Evolutionary conservation across 2,797 vertebrate genomes (phyloP).

Genomic region (Melanotaenia maccullochi): DNA sequence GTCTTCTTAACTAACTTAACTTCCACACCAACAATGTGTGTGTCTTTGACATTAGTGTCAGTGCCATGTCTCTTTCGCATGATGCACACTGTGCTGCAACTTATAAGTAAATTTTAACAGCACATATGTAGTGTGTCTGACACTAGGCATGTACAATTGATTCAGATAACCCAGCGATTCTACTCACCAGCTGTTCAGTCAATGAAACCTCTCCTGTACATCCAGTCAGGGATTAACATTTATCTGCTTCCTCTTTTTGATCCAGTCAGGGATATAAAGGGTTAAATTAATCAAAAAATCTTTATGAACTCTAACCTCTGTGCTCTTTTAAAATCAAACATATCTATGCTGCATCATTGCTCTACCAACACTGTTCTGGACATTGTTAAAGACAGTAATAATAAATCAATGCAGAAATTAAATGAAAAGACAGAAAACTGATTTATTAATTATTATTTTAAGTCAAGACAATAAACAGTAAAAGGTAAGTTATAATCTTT

Average conservation of each 20-base stretch:
- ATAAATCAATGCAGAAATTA: background rate
- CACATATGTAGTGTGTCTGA: too few species aligned
- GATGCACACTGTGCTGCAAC: background rate
- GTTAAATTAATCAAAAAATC: slow-evolving; percentile 24
- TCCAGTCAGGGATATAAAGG: slow-evolving; percentile 14
- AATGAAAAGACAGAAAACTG: background rate
- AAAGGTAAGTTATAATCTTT: background rate
- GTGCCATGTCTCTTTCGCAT: background rate
- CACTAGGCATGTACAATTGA: too few species aligned
- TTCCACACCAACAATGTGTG: background rate
- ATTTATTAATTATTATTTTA: background rate
- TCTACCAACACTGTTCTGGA: background rate
- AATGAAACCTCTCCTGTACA: background rate
- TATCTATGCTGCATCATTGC: background rate
- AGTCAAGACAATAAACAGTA: background rate
- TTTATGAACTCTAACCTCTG: slow-evolving; percentile 20
- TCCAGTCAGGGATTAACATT: slow-evolving; percentile 24
- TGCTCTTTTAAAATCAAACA: too few species aligned
- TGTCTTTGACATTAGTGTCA: background rate
- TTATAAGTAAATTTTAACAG: background rate
- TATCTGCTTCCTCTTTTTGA: slow-evolving; percentile 35
- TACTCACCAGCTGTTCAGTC: too few species aligned
- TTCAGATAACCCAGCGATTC: too few species aligned
- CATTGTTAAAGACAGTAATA: background rate
- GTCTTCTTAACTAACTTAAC: background rate